Evolutionary conservation across 2,888 invertebrate species (phyloP).

Genomic region (Brenthis hecate): DNA sequence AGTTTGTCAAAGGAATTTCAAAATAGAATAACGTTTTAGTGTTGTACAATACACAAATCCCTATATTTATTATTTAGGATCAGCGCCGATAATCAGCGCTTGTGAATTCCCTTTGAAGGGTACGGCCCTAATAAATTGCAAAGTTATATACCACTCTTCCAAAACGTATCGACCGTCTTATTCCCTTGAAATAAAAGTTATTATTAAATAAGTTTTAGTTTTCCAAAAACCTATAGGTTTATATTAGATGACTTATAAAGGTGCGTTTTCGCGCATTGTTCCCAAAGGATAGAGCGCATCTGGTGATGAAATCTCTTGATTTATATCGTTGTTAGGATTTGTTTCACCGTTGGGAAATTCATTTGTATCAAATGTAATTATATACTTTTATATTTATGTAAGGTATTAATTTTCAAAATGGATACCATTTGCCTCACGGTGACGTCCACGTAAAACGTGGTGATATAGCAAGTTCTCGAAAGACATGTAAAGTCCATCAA

Average conservation of each 20-base stretch:
- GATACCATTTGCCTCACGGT: no score
- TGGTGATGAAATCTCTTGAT: constrained; percentile 54
- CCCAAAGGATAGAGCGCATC: constrained; percentile 54
- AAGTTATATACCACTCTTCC: constrained; percentile 2
- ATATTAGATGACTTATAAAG: constrained; percentile 44
- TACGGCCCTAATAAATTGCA: constrained; percentile 45
- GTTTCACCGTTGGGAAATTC: constrained; percentile 34
- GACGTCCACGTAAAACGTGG: no score
- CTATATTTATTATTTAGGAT: constrained; percentile 68
- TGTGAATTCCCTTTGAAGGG: constrained; percentile 58
- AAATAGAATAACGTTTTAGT: constrained; percentile 7
- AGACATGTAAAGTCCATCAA: no score
- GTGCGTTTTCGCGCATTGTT: constrained; percentile 39
- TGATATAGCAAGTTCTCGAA: no score
- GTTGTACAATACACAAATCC: constrained; percentile 28
- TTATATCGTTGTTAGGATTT: constrained; percentile 42
- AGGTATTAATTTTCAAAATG: no score
- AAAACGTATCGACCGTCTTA: constrained; percentile 4
- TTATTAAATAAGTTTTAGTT: neutral
- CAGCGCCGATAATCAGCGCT: constrained; percentile 62
- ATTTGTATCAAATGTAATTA: constrained; percentile 23
- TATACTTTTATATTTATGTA: constrained; percentile 3
- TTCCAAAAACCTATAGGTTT: constrained; percentile 20
- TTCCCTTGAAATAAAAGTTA: neutral
- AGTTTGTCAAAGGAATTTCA: neutral